Evolutionary conservation across 2,797 vertebrate genomes (phyloP).

Genomic region (Epinephelus awoara): DNA sequence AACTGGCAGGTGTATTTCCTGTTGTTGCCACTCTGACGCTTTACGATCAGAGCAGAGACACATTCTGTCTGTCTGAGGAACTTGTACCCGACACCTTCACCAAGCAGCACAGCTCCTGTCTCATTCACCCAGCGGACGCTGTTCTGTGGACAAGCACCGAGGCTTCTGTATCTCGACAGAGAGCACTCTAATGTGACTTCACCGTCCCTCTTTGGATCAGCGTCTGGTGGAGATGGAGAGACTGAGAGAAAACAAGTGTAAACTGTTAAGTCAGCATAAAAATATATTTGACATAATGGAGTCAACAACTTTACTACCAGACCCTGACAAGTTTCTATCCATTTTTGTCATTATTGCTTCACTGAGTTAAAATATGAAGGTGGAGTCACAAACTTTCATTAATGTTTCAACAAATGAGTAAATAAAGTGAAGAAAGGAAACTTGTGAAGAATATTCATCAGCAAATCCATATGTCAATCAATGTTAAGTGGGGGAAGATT

Average conservation of each 20-base stretch:
- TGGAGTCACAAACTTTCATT: too few relatives aligned
- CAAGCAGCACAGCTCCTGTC: neutral
- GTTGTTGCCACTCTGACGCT: neutral
- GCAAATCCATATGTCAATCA: too few relatives aligned
- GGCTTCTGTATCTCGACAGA: fast-evolving
- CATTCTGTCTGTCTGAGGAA: neutral
- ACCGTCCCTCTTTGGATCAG: neutral
- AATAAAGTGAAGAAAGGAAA: too few relatives aligned
- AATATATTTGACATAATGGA: too few relatives aligned
- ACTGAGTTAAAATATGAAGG: too few relatives aligned
- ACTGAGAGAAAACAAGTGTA: conserved; percentile 20
- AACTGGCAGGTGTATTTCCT: conserved; percentile 51
- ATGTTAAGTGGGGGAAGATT: too few relatives aligned
- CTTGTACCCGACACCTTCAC: fast-evolving
- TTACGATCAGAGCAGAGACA: conserved; percentile 27
- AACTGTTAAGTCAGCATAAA: too few relatives aligned
- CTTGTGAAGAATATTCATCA: too few relatives aligned
- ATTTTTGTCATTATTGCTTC: too few relatives aligned
- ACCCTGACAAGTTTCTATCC: too few relatives aligned
- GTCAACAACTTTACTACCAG: too few relatives aligned
- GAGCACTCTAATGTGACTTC: conserved; percentile 2
- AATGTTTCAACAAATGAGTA: too few relatives aligned
- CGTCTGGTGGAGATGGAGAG: neutral
- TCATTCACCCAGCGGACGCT: conserved; percentile 36
- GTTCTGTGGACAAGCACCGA: fast-evolving